Evolutionary conservation across 2,797 vertebrate genomes (phyloP).

Genomic region (Huso huso): DNA sequence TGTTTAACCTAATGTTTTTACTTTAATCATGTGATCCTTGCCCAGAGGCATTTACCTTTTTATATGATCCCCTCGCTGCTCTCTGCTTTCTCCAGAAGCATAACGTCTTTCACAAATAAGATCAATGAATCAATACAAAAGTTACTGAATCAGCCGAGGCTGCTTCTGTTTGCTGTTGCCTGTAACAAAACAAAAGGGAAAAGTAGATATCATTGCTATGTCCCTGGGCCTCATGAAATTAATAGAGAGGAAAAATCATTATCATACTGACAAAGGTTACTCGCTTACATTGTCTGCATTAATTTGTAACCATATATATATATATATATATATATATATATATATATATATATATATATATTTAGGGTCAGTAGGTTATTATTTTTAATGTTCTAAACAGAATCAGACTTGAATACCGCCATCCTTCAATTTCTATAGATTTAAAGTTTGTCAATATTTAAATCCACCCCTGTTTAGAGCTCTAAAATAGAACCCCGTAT

Average conservation of each 20-base stretch:
- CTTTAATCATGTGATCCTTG: not conserved
- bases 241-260: slow-evolving; percentile 29
- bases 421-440: no score
- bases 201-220: slow-evolving; percentile 22
- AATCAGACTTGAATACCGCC: no score
- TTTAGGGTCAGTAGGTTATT: no score
- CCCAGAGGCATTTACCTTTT: slow-evolving; percentile 6
- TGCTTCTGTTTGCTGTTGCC: slow-evolving; percentile 31
- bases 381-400: no score
- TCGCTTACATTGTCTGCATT: slow-evolving; percentile 31
- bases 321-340: no score
- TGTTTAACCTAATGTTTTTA: slow-evolving; percentile 10
- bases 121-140: slow-evolving; percentile 54
- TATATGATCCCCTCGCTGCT: slow-evolving; percentile 22
- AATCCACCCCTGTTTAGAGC: no score
- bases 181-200: slow-evolving; percentile 39
- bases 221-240: slow-evolving; percentile 34
- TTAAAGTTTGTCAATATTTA: no score
- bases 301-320: slow-evolving; percentile 31
- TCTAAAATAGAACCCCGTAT: no score
- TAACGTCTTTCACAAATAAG: slow-evolving; percentile 48
- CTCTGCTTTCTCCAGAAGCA: slow-evolving; percentile 36
- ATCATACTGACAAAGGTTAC: slow-evolving; percentile 20
- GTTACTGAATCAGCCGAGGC: slow-evolving; percentile 37
- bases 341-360: no score